phyloP scores from a whole-genome alignment of 2,888 invertebrate genomes.

The Ceramica pisi region DNA sequence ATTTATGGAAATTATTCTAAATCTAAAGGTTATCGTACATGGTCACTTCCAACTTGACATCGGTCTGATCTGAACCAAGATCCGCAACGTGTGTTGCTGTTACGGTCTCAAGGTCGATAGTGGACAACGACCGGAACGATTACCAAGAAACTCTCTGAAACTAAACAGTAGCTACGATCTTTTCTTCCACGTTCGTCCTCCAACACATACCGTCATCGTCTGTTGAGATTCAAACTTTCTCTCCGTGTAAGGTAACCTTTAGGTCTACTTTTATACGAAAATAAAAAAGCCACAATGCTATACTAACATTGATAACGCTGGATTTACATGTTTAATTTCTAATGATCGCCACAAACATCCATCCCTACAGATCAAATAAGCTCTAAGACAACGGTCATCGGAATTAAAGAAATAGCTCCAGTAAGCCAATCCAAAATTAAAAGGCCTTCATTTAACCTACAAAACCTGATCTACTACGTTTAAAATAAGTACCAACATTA shows the following conservation, averaged over 20 bases:
- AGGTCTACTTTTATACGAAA: background rate
- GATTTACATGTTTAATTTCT: conserved; percentile 10
- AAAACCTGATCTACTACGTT: conserved; percentile 14
- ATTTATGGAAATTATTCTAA: background rate
- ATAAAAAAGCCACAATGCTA: conserved; percentile 11
- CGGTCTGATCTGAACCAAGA: background rate
- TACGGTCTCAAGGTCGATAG: background rate
- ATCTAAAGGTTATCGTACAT: conserved; percentile 23
- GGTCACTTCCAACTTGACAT: background rate
- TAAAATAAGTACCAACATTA: conserved; percentile 30
- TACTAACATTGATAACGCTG: conserved; percentile 12
- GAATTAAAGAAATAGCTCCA: conserved; percentile 10
- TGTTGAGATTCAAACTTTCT: conserved; percentile 8
- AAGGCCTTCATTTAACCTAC: conserved; percentile 5
- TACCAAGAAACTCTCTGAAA: background rate
- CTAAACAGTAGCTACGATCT: background rate
- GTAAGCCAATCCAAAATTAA: conserved; percentile 4
- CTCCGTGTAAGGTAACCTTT: conserved; percentile 22
- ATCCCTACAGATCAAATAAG: conserved; percentile 28
- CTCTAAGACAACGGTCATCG: conserved; percentile 1
- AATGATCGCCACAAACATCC: conserved; percentile 5
- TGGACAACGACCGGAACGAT: background rate
- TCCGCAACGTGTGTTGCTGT: background rate
- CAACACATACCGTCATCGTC: background rate
- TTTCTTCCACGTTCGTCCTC: background rate